These are phyloP conservation scores for Holothuria glaberrima DNA, from an alignment of 35 echinoderm and acorn worm species.

Conservation along the genomic window DNA sequence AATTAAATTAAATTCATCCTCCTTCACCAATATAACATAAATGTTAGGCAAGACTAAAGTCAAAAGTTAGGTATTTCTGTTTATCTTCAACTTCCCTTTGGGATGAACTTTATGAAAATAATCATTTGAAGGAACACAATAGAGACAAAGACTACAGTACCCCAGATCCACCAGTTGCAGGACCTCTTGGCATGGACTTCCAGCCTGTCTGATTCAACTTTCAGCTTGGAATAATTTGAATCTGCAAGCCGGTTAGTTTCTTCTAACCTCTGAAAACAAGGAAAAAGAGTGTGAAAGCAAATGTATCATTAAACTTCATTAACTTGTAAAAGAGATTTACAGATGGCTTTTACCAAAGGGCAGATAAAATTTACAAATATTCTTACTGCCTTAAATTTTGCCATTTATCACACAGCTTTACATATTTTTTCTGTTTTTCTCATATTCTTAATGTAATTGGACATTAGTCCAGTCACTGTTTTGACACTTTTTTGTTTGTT, in stretches of 20 bases:
- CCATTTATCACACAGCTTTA: too few relatives aligned
- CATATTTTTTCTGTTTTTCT: too few relatives aligned
- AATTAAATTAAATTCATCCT: too few relatives aligned
- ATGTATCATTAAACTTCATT: neutral
- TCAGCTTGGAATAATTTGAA: constrained; percentile 79
- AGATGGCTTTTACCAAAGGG: too few relatives aligned
- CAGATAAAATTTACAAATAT: too few relatives aligned
- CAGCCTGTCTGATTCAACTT: constrained; percentile 84
- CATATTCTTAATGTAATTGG: too few relatives aligned
- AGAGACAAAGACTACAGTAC: constrained; percentile 68
- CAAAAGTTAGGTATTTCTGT: too few relatives aligned
- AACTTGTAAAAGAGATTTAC: neutral
- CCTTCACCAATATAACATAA: too few relatives aligned
- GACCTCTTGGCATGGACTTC: constrained; percentile 86
- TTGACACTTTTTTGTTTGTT: too few relatives aligned
- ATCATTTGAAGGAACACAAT: constrained; percentile 96
- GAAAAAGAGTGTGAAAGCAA: neutral
- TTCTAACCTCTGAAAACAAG: constrained; percentile 72
- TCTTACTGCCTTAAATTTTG: too few relatives aligned
- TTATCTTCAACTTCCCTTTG: constrained; percentile 69
- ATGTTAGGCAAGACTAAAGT: too few relatives aligned
- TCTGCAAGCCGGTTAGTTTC: constrained; percentile 77
- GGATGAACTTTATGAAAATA: constrained; percentile 88
- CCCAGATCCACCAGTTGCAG: constrained; percentile 99
- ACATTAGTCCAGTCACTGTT: too few relatives aligned